A percentile compares a stretch with the other conserved stretches of the same genome.
phyloP scores from a whole-genome alignment of 2,888 invertebrate species.

The Strigamia transsilvanica region DNA sequence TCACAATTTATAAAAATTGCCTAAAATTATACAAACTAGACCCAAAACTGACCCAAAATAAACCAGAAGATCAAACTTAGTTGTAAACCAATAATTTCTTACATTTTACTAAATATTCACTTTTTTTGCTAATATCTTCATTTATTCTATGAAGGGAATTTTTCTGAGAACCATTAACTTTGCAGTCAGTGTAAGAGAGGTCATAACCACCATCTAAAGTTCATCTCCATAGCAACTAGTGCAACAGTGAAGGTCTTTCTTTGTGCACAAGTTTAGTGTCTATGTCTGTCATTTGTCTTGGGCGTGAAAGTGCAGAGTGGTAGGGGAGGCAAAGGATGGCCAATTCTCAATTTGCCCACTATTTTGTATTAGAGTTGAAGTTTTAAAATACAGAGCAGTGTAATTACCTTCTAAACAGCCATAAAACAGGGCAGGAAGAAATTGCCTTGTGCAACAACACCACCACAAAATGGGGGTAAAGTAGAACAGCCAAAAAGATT shows the following conservation, averaged over 20 bases:
- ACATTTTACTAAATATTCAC: too few species aligned
- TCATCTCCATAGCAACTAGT: neutral
- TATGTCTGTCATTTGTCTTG: slow-evolving; percentile 10
- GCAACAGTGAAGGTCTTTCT: neutral
- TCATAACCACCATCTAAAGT: neutral
- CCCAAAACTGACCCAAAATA: too few species aligned
- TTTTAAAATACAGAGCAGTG: slow-evolving; percentile 33
- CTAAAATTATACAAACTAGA: too few species aligned
- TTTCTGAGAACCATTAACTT: neutral
- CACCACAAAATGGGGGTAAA: slow-evolving; percentile 38
- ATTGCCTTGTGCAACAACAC: slow-evolving; percentile 18
- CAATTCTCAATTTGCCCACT: slow-evolving; percentile 36
- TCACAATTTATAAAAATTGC: too few species aligned
- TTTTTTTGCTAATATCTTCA: too few species aligned
- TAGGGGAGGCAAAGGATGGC: neutral
- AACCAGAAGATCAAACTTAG: too few species aligned
- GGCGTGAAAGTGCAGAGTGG: neutral
- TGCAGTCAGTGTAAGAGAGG: neutral
- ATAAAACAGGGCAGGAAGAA: slow-evolving; percentile 22
- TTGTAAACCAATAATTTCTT: too few species aligned
- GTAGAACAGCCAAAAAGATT: slow-evolving; percentile 23
- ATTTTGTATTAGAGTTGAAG: slow-evolving; percentile 33
- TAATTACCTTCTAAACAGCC: slow-evolving; percentile 36
- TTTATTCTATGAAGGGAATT: neutral
- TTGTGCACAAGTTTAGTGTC: slow-evolving; percentile 13